These are phyloP conservation scores for Colistium nudipinnis DNA, from an alignment of 2,113 vertebrate species.

Conservation along the genomic window DNA sequence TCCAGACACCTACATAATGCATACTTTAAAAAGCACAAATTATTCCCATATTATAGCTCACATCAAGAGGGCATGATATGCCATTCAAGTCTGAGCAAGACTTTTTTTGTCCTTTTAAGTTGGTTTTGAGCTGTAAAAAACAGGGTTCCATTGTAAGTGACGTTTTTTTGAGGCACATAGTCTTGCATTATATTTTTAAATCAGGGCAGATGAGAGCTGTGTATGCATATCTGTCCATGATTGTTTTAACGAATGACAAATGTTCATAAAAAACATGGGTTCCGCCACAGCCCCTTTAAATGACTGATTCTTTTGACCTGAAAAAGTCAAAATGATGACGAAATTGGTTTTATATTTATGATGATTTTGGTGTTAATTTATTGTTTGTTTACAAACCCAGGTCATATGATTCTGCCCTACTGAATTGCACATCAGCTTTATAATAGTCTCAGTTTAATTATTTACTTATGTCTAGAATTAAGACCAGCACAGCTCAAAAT, in stretches of 20 bases:
- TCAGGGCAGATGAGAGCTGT: neutral
- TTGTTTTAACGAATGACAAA: neutral
- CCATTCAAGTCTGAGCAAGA: neutral
- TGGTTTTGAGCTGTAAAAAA: neutral
- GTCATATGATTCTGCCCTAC: neutral
- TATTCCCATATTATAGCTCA: neutral
- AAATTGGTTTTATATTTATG: neutral
- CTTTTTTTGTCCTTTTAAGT: neutral
- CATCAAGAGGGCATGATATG: neutral
- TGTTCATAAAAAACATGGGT: no score
- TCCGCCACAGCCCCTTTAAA: no score
- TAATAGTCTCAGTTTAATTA: neutral
- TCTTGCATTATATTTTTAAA: neutral
- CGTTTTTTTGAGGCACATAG: neutral
- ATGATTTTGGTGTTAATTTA: neutral
- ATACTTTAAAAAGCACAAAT: neutral
- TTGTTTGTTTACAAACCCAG: neutral
- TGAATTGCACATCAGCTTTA: neutral
- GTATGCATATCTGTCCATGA: neutral
- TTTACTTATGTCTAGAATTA: neutral
- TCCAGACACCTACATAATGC: neutral
- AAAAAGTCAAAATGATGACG: neutral
- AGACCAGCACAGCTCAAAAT: neutral
- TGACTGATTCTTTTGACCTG: no score
- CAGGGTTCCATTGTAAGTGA: constrained; percentile 25